Evolutionary conservation across 2,797 vertebrate genomes (phyloP).

Genomic region (Enteromius thamalakanensis): DNA sequence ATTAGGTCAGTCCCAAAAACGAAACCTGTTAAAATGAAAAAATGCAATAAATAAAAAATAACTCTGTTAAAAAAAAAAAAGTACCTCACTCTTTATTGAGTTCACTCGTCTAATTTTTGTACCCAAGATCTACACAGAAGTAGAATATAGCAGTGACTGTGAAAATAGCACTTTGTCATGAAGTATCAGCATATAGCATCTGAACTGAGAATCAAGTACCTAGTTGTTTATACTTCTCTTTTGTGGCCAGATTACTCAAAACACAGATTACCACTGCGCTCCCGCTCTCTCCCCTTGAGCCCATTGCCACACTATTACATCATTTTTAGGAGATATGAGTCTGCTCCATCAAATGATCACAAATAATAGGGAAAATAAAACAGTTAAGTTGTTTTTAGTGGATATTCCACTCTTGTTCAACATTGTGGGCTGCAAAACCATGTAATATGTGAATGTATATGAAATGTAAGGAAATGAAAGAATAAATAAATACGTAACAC

Average conservation of each 20-base stretch:
- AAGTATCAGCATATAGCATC: neutral
- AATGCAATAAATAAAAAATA: conserved; percentile 20
- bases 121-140: neutral
- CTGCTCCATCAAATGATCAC: neutral
- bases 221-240: conserved; percentile 23
- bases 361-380: conserved; percentile 26
- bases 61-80: neutral
- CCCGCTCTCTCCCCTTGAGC: conserved; percentile 12
- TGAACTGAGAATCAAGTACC: neutral
- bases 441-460: neutral
- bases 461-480: neutral
- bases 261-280: neutral
- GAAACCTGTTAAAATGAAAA: neutral
- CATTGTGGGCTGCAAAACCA: neutral
- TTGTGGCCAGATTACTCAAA: conserved; percentile 22
- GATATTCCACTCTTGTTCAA: conserved; percentile 29
- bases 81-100: neutral
- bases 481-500: neutral
- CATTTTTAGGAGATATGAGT: conserved; percentile 7
- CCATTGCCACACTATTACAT: neutral
- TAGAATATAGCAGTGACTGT: neutral
- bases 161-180: conserved; percentile 14
- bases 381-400: neutral
- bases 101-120: neutral
- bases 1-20: conserved; percentile 15